Evolutionary conservation across 1,140 invertebrate genomes (phyloP), one percentile per base, ranked within the genome.

Genomic region (Pararge aegeria): DNA sequence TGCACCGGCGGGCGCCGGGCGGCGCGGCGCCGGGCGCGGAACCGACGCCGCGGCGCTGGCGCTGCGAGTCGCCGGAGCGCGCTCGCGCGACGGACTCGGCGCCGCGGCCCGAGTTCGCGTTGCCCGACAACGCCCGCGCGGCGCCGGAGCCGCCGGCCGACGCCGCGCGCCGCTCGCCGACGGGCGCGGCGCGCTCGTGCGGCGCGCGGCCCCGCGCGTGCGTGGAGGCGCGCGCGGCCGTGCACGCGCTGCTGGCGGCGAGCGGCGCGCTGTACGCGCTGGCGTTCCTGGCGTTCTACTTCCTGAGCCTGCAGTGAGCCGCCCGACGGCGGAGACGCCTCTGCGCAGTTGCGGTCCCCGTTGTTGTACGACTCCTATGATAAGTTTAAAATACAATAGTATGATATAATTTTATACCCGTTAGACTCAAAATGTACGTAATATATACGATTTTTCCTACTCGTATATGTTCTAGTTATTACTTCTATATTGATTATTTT

Each of bases 221-320:
- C 38, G 52, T 54, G 38, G 50, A 29, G 42, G 60, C 63, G 60
- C 70, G 75, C 12, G 71, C 55, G 38, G 66, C 73, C 7, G 54
- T 76, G 37, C 77, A 75, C 19, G 58, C 57, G 44, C 60, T 80
- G 58, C 65, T 78, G 51, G 68, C 75, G 27, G 29, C 66, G 20
- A 76, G 69, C 68, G 75, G 73, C 53, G 68, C 77, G 12, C 51
- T 75, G 51, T 83, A 83, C 66, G 72, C 73, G 46, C 55, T 79
- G 40, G 71, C 82, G 37, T 68, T 85, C 48, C 65, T 85, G 65
- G 61, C 80, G 6, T 86, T 83, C 69, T 86, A 83, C 63, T 80
- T 86, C 63, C 70, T 86, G 40, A 79, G 81, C 62, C 68, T 84
- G 20, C 69, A 75, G 24, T 83, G 67, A 76, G 30, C 10, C 10